Evolutionary conservation across 2,113 vertebrate species (phyloP), one percentile per base, ranked within the genome.

Genomic region (Periophthalmus modestus): DNA sequence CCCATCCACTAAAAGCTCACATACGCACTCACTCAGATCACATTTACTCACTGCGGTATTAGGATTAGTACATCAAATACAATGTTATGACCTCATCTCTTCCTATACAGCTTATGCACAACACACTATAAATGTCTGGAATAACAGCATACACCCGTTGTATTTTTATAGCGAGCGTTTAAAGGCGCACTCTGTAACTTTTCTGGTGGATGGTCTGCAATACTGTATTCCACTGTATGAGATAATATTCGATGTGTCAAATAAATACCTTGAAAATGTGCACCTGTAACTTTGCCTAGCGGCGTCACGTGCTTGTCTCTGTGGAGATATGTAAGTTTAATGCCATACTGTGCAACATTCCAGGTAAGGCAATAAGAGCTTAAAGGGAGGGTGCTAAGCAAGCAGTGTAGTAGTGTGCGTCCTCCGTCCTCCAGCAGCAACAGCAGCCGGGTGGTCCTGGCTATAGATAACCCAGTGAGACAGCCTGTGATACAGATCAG

Each of bases 401-500:
- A 21, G 19, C 52, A 10, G 19, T 55, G 52, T 3, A 43, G 58
- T 67, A 16, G 21, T 7, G 46, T 55, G 21, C 57, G 68, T 75
- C 76, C n/a, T 88, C 52, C 77, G 5, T 24, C 76, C 77, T 75
- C 75, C 69, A 75, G 83, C 28, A 69, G 78, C 50, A 28, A n/a
- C n/a, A n/a, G 57, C 57, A 28, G 57, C 57, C 28, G 88, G 88
- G 87, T 91, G 91, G 91, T 92, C 88, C 82, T 74, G 66, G 66
- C 66, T 13, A 33, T 13, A 85, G 86, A 90, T 88, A 89, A 88
- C 73, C 74, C 55, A 68, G 73, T 78, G 83, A 90, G 84, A 82
- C 83, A 88, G 86, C 75, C 80, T 21, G 80, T 87, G 87, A 92
- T 90, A 88, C 77, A 82, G 83, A 92, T 92, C 91, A 87, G 87